These are phyloP conservation scores for Cyphomyrmex costatus DNA, from an alignment of 1,140 invertebrate species.

Conservation along the genomic window DNA sequence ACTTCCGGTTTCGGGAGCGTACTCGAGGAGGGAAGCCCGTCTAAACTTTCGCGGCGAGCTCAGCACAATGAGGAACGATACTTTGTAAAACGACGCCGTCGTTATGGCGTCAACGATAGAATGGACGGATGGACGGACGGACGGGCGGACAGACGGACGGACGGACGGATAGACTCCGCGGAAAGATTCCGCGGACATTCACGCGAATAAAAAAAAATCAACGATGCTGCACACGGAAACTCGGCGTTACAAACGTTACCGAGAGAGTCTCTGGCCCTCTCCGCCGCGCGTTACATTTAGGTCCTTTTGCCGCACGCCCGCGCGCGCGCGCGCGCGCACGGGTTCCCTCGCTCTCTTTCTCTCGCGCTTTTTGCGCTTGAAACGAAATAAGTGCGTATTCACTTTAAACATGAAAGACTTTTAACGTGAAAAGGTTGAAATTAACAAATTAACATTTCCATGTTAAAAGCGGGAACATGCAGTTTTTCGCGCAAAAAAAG, in stretches of 20 bases:
- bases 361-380: constrained; percentile 54
- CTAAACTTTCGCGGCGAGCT: constrained; percentile 61
- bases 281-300: constrained; percentile 47
- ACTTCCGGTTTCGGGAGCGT: constrained; percentile 58
- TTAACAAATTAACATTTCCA: constrained; percentile 66
- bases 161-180: constrained; percentile 14
- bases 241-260: constrained; percentile 50
- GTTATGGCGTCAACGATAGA: constrained; percentile 55
- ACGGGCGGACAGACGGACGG: not conserved
- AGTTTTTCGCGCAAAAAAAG: constrained; percentile 51
- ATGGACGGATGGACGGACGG: not conserved
- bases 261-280: constrained; percentile 15
- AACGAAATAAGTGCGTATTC: constrained; percentile 64
- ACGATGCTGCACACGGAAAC: constrained; percentile 27
- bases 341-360: constrained; percentile 24
- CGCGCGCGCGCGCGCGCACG: constrained; percentile 14
- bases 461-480: constrained; percentile 55
- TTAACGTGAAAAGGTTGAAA: constrained; percentile 64
- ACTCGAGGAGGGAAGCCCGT: constrained; percentile 53
- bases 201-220: constrained; percentile 20
- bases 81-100: constrained; percentile 62
- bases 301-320: constrained; percentile 35
- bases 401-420: constrained; percentile 64
- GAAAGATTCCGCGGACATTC: constrained; percentile 56
- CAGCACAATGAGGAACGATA: constrained; percentile 64